phyloP scores from a whole-genome alignment of 2,888 invertebrate species.

The Tuta absoluta region DNA sequence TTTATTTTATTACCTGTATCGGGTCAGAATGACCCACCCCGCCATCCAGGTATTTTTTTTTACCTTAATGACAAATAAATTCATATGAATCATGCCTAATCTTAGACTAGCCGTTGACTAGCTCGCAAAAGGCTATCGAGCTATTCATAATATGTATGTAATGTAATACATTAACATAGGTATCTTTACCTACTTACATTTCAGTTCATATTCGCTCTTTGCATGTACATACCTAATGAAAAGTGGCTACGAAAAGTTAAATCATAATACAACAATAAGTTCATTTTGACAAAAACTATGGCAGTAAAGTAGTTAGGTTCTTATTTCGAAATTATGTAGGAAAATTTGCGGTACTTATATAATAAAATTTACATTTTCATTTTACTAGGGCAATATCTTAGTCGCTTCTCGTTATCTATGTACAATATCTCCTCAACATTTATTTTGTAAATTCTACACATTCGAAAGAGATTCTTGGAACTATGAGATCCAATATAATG shows the following conservation, averaged over 20 bases:
- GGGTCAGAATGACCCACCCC: too few species aligned
- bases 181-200: background rate
- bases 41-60: too few species aligned
- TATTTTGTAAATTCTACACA: background rate
- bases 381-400: background rate
- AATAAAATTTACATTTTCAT: background rate
- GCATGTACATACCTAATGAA: background rate
- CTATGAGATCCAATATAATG: background rate
- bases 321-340: background rate
- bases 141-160: background rate
- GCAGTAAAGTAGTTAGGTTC: background rate
- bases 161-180: background rate
- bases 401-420: background rate
- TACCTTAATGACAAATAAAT: too few species aligned
- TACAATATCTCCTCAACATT: background rate
- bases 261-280: background rate
- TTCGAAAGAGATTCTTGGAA: background rate
- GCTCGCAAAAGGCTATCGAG: background rate
- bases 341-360: background rate
- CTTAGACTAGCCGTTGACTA: constrained; percentile 17
- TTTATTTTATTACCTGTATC: too few species aligned
- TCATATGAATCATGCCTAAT: background rate
- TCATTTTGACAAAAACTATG: too few species aligned
- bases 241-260: background rate
- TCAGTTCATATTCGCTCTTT: background rate